Evolutionary conservation across 2,888 invertebrate genomes (phyloP).

Genomic region (Acanthosepion esculentum): DNA sequence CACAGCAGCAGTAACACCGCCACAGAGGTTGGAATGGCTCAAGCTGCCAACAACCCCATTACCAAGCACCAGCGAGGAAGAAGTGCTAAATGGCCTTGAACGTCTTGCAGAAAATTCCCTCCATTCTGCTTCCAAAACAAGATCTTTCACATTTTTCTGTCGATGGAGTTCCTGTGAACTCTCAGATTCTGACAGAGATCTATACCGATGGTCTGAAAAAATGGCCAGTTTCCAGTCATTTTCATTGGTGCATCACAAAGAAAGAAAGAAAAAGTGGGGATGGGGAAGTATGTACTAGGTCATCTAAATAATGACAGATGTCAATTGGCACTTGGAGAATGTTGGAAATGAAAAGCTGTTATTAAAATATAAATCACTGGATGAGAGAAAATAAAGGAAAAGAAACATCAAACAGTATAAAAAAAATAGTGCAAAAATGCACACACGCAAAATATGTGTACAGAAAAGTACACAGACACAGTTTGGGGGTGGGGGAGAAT

Average conservation of each 20-base stretch:
- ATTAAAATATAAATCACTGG: background rate
- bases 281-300: background rate
- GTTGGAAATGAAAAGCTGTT: background rate
- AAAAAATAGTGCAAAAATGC: too few relatives aligned
- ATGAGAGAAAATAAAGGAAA: background rate
- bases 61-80: background rate
- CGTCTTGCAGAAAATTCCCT: slow-evolving; percentile 38
- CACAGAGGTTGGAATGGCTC: background rate
- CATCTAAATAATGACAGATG: background rate
- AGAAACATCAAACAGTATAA: background rate
- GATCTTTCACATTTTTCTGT: slow-evolving; percentile 42
- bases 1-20: background rate
- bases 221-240: slow-evolving; percentile 5
- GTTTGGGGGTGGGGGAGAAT: too few relatives aligned
- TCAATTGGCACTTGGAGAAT: background rate
- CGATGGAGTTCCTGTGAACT: slow-evolving; percentile 39
- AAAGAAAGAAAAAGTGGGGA: background rate
- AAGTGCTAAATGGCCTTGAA: background rate
- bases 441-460: too few relatives aligned
- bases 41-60: background rate
- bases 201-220: slow-evolving; percentile 37
- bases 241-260: background rate
- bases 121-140: slow-evolving; percentile 45
- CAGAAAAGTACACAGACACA: too few relatives aligned
- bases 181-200: slow-evolving; percentile 43